A percentile compares a stretch with the other conserved stretches of the same genome.
phyloP scores from a whole-genome alignment of 2,888 invertebrate genomes.

The Papilio protenor region DNA sequence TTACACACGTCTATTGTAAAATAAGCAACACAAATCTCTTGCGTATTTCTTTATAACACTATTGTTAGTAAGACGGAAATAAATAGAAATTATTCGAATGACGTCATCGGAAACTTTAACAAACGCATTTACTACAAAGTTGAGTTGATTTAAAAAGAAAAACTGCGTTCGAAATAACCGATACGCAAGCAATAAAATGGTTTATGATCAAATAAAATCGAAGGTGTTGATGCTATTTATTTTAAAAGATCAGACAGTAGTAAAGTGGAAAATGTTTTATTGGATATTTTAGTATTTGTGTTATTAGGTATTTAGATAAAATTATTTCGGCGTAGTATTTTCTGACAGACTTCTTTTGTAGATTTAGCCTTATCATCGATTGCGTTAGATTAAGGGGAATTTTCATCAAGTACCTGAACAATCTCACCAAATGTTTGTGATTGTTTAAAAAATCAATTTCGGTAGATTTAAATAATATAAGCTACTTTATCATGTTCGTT shows the following conservation, averaged over 20 bases:
- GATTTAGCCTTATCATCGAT: neutral
- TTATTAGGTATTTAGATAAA: constrained; percentile 16
- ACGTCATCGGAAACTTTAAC: constrained; percentile 40
- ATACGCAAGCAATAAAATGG: constrained; percentile 22
- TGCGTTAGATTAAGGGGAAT: constrained; percentile 3
- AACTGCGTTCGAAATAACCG: constrained; percentile 31
- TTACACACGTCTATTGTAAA: neutral
- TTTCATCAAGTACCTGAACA: neutral
- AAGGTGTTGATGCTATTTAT: constrained; percentile 42
- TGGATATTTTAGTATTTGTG: constrained; percentile 16
- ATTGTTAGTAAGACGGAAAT: no score
- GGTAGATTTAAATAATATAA: no score
- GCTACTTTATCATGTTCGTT: no score
- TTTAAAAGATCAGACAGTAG: constrained; percentile 13
- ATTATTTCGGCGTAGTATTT: constrained; percentile 2
- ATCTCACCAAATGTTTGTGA: neutral
- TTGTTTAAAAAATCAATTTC: neutral
- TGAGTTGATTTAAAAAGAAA: constrained; percentile 18
- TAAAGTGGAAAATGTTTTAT: constrained; percentile 35
- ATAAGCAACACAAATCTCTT: neutral
- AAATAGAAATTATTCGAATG: constrained; percentile 28
- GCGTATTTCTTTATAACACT: neutral
- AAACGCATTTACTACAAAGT: constrained; percentile 17
- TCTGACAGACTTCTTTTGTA: neutral
- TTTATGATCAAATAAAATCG: constrained; percentile 36